Evolutionary conservation across 2,888 invertebrate genomes (phyloP), one percentile per base, ranked within the genome.

Genomic region (Notodonta ziczac): DNA sequence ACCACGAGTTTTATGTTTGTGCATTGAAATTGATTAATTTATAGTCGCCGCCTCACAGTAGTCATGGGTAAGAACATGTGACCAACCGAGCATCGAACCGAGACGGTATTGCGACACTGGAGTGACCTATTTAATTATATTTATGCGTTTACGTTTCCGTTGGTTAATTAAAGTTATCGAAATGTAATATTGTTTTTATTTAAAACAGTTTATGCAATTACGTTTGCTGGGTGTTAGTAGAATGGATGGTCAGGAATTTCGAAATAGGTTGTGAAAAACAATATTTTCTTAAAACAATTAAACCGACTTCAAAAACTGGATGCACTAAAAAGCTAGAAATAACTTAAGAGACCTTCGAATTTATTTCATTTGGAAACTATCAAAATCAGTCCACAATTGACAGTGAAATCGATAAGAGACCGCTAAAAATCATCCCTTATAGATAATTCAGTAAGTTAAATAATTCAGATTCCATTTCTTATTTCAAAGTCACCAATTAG

Each of bases 31-130:
- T 70, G 70, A 76, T 75, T 77, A 77, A 71, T 73, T 75, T 75
- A 77, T 76, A 69, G 76, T 77, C 69, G 67, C 56, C 70, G 63
- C 62, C 62, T 69, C 69, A 14, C 14, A 39, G 14, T 40, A 72
- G 75, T 77, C 77, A 77, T 77, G 77, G 77, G 71, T 69, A 72
- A 68, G 68, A 73, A 62, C 77, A 77, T 76, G 72, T 67, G 76
- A 75, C 70, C 60, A 57, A 48, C 58, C 63, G 66, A 65, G 62
- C 72, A 68, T 68, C 62, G 63, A 59, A 77, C 73, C 76, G 68
- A 66, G 67, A 72, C 74, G 72, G 62, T 62, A 65, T 76, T 74
- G 74, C 74, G 65, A 73, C 77, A 69, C 52, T 69, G 57, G 59
- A 73, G 58, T 70, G 67, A 73, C 73, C 55, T 55, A 55, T 40